Evolutionary conservation across 2,888 invertebrate genomes (phyloP), one percentile per base, ranked within the genome.

Genomic region (Iphiclides podalirius): DNA sequence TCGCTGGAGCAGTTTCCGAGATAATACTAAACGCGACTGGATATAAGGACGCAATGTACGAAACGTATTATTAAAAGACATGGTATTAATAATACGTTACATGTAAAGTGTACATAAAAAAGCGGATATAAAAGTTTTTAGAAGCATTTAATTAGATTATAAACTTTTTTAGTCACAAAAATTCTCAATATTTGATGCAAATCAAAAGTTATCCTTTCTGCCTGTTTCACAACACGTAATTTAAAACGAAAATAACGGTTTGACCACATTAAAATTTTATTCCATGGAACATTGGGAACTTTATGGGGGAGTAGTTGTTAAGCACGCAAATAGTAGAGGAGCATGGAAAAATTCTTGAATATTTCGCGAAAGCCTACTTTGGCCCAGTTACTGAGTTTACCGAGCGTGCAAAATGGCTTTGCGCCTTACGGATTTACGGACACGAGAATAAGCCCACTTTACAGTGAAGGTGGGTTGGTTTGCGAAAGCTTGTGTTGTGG

Each of bases 301-400:
- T 73, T 73, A 67, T 56, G 60, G 66, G 69, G 63, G 71, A 79
- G 83, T 82, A 81, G 83, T 82, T 84, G 68, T 77, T 81, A 80
- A 78, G 76, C 75, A 79, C 76, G 77, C 79, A 75, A 81, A 72
- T 78, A 75, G 73, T 72, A 66, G 68, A 66, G 68, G 26, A 16
- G 52, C 67, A 66, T 66, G 66, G 70, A 63, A 64, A 67, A 69
- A 64, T 72, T 73, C 67, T 71, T 75, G 72, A 78, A 75, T 75
- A 80, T 82, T 78, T 77, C 65, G 71, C 75, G 69, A 75, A 83
- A 84, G 83, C 84, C 84, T 79, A 81, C 82, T 80, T 81, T 81
- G 83, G 73, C 87, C 85, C 72, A 85, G 78, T 84, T 87, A 74
- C 75, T 74, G 74, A 83, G 79, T 84, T 84, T 80, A 78, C 79